Percentiles rank a stretch among this genome's conserved stretches.
phyloP scores from a whole-genome alignment of 2,888 invertebrate species.

The Tinea semifulvella region DNA sequence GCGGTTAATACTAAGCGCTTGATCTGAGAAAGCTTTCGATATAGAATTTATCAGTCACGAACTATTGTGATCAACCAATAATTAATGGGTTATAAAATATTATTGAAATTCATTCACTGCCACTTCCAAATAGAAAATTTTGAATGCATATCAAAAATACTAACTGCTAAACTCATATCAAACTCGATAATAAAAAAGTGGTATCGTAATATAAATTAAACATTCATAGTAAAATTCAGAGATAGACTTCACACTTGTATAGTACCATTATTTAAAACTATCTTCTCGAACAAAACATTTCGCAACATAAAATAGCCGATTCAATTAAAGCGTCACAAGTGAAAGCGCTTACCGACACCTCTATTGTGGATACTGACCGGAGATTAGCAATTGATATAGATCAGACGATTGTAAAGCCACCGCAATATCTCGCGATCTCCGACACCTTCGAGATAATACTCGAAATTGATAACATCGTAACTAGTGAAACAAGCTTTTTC shows the following conservation, averaged over 20 bases:
- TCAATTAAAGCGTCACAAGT: constrained; percentile 8
- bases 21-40: constrained; percentile 1
- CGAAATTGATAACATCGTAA: constrained; percentile 7
- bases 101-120: too few relatives aligned
- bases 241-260: too few relatives aligned
- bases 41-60: constrained; percentile 3
- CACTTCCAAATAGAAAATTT: too few relatives aligned
- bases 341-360: constrained; percentile 5
- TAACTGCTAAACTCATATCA: too few relatives aligned
- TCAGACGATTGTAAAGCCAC: constrained; percentile 7
- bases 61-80: neutral
- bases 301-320: neutral
- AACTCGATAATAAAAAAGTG: too few relatives aligned
- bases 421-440: constrained; percentile 1
- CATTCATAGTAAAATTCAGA: too few relatives aligned
- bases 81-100: neutral
- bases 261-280: too few relatives aligned
- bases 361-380: constrained; percentile 8
- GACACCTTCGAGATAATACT: constrained; percentile 10
- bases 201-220: too few relatives aligned
- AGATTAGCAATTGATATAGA: constrained; percentile 9
- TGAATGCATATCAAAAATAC: too few relatives aligned
- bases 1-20: constrained; percentile 5
- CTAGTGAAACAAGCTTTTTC: constrained; percentile 1
- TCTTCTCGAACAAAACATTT: neutral